These are phyloP conservation scores for Gobio occitaniae DNA, from an alignment of 2,797 vertebrate species.

Conservation along the genomic window DNA sequence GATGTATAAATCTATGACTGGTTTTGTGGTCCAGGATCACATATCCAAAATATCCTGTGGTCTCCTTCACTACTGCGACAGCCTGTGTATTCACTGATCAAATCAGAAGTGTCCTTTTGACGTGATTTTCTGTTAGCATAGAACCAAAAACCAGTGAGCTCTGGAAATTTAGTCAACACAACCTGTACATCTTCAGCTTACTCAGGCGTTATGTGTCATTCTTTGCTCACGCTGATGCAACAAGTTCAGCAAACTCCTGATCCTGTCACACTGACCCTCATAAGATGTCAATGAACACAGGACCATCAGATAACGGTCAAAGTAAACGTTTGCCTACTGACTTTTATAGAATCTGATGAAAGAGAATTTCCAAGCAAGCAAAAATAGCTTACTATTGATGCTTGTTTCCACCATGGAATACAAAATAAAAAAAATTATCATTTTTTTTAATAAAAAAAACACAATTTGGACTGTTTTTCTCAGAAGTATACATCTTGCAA, in stretches of 20 bases:
- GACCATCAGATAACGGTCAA: conserved; percentile 50
- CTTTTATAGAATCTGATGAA: conserved; percentile 30
- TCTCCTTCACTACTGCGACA: neutral
- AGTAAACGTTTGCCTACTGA: conserved; percentile 30
- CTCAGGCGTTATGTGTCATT: conserved; percentile 30
- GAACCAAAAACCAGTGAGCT: neutral
- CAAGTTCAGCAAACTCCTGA: conserved; percentile 54
- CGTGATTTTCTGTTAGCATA: neutral
- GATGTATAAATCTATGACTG: no score
- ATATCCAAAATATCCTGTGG: neutral
- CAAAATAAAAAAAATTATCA: neutral
- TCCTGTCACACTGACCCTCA: conserved; percentile 31
- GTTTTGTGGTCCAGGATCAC: no score
- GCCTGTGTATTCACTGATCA: neutral
- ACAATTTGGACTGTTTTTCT: neutral
- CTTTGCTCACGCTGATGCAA: conserved; percentile 33
- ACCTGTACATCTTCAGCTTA: conserved; percentile 2
- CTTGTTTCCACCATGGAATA: neutral
- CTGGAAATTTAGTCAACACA: conserved; percentile 2
- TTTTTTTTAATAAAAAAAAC: neutral
- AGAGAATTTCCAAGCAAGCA: conserved; percentile 22
- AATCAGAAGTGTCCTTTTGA: neutral
- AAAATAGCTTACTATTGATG: neutral
- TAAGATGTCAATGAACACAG: conserved; percentile 58
- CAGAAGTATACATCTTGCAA: neutral